These are phyloP conservation scores for Malurus leucopterus DNA, from an alignment of 2,797 vertebrate species.

Conservation along the genomic window DNA sequence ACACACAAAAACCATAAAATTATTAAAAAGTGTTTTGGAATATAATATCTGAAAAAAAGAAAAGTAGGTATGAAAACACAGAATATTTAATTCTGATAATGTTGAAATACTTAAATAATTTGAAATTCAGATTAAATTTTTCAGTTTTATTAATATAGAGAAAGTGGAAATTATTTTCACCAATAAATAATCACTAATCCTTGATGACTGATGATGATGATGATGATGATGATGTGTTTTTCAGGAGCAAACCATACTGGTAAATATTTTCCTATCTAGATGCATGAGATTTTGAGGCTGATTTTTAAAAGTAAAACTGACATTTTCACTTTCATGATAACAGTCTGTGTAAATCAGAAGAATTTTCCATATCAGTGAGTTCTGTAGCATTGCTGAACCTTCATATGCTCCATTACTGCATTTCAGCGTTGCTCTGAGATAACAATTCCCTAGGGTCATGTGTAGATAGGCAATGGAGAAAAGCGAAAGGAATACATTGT, in stretches of 20 bases:
- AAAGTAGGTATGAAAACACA: not conserved
- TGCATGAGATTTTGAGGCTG: not conserved
- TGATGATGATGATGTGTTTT: not conserved
- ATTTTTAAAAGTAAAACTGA: not conserved
- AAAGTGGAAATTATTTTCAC: not conserved
- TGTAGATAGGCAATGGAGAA: not conserved
- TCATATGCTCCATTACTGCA: not conserved
- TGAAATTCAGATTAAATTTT: not conserved
- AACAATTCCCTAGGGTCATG: not conserved
- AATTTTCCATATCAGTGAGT: not conserved
- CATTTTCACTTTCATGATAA: not conserved
- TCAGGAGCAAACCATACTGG: not conserved
- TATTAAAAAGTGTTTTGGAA: conserved; percentile 9
- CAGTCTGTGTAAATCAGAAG: not conserved
- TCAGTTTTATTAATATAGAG: not conserved
- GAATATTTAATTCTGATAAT: not conserved
- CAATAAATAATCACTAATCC: not conserved
- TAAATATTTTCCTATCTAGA: not conserved
- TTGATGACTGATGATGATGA: not conserved
- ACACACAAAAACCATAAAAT: not conserved
- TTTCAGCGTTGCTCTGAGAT: not conserved
- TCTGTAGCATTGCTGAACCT: not conserved
- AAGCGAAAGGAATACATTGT: not conserved
- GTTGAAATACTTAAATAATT: not conserved
- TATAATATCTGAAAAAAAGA: not conserved